Percentiles rank a stretch among this genome's conserved stretches.
phyloP scores from a whole-genome alignment of 2,888 invertebrate genomes.

The Xylota sylvarum region DNA sequence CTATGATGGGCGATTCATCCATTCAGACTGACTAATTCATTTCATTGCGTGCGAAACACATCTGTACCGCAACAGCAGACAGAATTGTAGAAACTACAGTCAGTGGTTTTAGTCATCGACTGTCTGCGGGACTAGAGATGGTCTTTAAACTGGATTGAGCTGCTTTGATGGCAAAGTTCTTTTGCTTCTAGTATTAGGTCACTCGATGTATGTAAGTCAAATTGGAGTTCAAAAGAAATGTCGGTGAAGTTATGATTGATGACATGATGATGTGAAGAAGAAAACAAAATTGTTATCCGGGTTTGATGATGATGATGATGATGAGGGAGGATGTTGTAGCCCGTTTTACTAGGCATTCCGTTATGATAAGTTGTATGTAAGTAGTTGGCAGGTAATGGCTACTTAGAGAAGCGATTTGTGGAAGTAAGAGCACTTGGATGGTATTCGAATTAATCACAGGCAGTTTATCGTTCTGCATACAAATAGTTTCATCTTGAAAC shows the following conservation, averaged over 20 bases:
- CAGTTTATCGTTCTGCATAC: not conserved
- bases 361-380: not conserved
- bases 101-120: slow-evolving; percentile 37
- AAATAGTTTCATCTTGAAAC: not conserved
- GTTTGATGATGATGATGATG: slow-evolving; percentile 2
- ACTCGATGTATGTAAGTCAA: slow-evolving; percentile 25
- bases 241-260: slow-evolving; percentile 42
- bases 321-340: slow-evolving; percentile 1
- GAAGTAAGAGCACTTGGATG: slow-evolving; percentile 1
- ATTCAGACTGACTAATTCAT: slow-evolving; percentile 50
- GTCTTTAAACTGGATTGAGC: slow-evolving; percentile 28
- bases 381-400: not conserved
- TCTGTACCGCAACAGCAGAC: not conserved
- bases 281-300: not conserved
- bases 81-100: slow-evolving; percentile 27
- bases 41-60: slow-evolving; percentile 54
- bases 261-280: slow-evolving; percentile 23
- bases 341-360: not conserved
- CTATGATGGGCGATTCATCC: slow-evolving; percentile 9
- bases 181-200: slow-evolving; percentile 22
- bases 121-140: slow-evolving; percentile 24
- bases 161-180: not conserved
- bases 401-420: slow-evolving; percentile 21
- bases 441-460: not conserved
- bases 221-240: slow-evolving; percentile 3